A percentile compares a stretch with the other conserved stretches of the same genome.
Evolutionary conservation across 2,113 vertebrate genomes (phyloP).

Genomic region (Xenopus tropicalis): UCB_Xtro_10.0 CM004449.2:82398001-82398500

Average conservation of each 20-base stretch:
- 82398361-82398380: conserved; percentile 24
- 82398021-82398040: not conserved
- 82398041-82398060: not conserved
- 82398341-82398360: conserved; percentile 33
- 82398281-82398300: conserved; percentile 30
- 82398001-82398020: too few species aligned
- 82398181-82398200: conserved; percentile 41
- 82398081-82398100: not conserved
- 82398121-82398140: conserved; percentile 17
- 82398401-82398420: not conserved
- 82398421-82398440: not conserved
- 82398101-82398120: conserved; percentile 7
- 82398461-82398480: conserved; percentile 25
- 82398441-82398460: conserved; percentile 1
- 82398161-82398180: conserved; percentile 36
- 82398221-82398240: conserved; percentile 42
- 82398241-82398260: conserved; percentile 45
- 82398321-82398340: conserved; percentile 37
- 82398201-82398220: conserved; percentile 41
- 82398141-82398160: conserved; percentile 19
- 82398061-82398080: not conserved
- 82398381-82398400: not conserved
- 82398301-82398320: conserved; percentile 40
- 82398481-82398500: conserved; percentile 35
- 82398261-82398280: conserved; percentile 42